Percentiles rank a stretch among this genome's conserved stretches.
These are phyloP conservation scores for Troglohyphantes excavatus DNA, from an alignment of 2,888 invertebrate genomes.

Conservation along the genomic window DNA sequence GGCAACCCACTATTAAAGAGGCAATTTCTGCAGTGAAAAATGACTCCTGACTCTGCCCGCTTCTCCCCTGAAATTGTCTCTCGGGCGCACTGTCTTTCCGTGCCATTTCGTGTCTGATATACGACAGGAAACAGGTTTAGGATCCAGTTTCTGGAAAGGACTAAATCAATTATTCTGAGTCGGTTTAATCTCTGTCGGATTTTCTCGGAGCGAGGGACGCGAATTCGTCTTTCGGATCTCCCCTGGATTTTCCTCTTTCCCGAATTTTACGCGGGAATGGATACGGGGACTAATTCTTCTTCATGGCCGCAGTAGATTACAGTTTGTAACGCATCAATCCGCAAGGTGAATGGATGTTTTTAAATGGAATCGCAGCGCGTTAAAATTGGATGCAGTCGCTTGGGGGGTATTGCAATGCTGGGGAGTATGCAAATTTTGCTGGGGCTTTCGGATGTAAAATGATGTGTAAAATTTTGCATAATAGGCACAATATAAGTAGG, in stretches of 20 bases:
- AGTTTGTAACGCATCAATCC: slow-evolving; percentile 30
- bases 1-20: too few relatives aligned
- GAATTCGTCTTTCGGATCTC: slow-evolving; percentile 33
- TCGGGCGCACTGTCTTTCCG: slow-evolving; percentile 34
- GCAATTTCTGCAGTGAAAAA: neutral
- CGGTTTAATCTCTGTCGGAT: slow-evolving; percentile 67
- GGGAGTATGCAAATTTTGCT: neutral
- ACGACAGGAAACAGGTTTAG: slow-evolving; percentile 70
- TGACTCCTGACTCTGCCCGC: slow-evolving; percentile 8
- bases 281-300: slow-evolving; percentile 52
- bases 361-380: slow-evolving; percentile 27
- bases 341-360: slow-evolving; percentile 25
- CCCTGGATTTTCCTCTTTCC: slow-evolving; percentile 27
- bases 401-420: too few relatives aligned
- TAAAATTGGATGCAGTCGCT: slow-evolving; percentile 13
- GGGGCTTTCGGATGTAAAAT: too few relatives aligned
- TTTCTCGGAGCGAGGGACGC: slow-evolving; percentile 28
- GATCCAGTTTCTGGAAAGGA: slow-evolving; percentile 65
- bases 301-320: slow-evolving; percentile 42
- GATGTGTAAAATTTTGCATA: too few relatives aligned
- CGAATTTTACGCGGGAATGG: slow-evolving; percentile 42
- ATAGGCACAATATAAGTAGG: too few relatives aligned
- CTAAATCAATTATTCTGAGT: slow-evolving; percentile 72
- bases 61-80: neutral
- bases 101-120: slow-evolving; percentile 65